A percentile compares a stretch with the other conserved stretches of the same genome.
phyloP scores from a whole-genome alignment of 30 jellyfish, hydroid and myxozoan species.

The Aurelia sp. region DNA sequence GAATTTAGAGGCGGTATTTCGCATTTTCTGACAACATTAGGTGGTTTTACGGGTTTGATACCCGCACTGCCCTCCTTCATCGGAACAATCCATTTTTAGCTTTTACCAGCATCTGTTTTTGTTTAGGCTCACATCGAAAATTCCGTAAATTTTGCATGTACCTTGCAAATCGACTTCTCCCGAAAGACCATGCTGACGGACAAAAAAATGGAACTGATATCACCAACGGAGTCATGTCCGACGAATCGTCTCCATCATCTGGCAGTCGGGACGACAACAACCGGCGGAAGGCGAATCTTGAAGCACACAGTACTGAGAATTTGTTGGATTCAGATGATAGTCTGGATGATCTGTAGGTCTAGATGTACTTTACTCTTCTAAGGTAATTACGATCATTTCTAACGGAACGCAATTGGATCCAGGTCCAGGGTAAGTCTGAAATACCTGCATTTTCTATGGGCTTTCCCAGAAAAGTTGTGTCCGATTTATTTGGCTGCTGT shows the following conservation, averaged over 20 bases:
- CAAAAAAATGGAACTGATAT: slow-evolving; percentile 12
- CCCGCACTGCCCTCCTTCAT: too few species aligned
- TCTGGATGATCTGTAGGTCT: slow-evolving; percentile 19
- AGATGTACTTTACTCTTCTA: background rate
- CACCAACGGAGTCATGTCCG: slow-evolving; percentile 37
- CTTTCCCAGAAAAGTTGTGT: too few species aligned
- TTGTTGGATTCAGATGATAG: slow-evolving; percentile 66
- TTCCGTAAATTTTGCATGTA: slow-evolving; percentile 76
- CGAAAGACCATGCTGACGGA: background rate
- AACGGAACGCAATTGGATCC: background rate
- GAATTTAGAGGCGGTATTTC: too few species aligned
- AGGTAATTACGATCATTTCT: background rate
- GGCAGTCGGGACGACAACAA: slow-evolving; percentile 37
- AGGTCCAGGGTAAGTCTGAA: too few species aligned
- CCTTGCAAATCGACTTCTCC: slow-evolving; percentile 17
- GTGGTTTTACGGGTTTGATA: too few species aligned
- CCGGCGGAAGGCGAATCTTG: slow-evolving; percentile 18
- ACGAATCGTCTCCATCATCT: slow-evolving; percentile 26
- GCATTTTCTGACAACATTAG: too few species aligned
- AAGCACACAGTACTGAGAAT: slow-evolving; percentile 68
- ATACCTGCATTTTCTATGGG: too few species aligned
- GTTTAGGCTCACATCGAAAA: slow-evolving; percentile 85
- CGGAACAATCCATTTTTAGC: background rate
- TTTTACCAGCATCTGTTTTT: background rate
- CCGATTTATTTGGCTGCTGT: too few species aligned